Conservation (phyloP, 2,113 vertebrate genomes). For the Abramis brama region DNA sequence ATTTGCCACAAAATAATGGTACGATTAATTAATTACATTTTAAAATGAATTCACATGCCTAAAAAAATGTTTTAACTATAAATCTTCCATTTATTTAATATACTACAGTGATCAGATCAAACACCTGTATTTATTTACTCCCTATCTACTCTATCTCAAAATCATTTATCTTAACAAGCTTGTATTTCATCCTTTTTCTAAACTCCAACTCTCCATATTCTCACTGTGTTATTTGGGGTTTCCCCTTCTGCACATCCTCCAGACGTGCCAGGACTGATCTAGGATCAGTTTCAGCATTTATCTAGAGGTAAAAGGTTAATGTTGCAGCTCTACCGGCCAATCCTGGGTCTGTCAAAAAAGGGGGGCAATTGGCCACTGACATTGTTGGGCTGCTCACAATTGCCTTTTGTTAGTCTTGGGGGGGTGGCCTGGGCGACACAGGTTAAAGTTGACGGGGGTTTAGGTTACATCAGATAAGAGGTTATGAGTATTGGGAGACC, state of each 20-base stretch:
- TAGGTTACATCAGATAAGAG: conserved; percentile 81
- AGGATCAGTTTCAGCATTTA: conserved; percentile 7
- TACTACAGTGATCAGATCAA: not conserved
- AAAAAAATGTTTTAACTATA: not conserved
- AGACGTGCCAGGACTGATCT: not conserved
- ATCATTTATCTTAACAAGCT: not conserved
- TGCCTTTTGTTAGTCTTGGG: conserved; percentile 74
- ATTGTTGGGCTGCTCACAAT: conserved; percentile 76
- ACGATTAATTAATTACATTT: not conserved
- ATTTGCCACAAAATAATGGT: not conserved
- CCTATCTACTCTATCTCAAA: not conserved
- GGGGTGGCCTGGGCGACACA: conserved; percentile 61
- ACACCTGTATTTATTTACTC: not conserved
- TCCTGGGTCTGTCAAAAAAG: not conserved
- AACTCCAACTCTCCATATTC: not conserved
- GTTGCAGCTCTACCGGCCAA: not conserved
- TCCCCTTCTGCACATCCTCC: conserved; percentile 24
- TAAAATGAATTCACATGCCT: not conserved
- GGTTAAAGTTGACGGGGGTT: conserved; percentile 74
- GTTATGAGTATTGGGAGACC: conserved; percentile 74
- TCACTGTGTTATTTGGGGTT: not conserved
- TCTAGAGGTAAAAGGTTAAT: not conserved
- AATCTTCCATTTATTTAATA: not conserved
- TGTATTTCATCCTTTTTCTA: conserved; percentile 17
- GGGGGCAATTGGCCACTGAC: conserved; percentile 61